Conservation (phyloP, 53 echinoderm and acorn worm genomes). For the Actinopyga echinites region DNA sequence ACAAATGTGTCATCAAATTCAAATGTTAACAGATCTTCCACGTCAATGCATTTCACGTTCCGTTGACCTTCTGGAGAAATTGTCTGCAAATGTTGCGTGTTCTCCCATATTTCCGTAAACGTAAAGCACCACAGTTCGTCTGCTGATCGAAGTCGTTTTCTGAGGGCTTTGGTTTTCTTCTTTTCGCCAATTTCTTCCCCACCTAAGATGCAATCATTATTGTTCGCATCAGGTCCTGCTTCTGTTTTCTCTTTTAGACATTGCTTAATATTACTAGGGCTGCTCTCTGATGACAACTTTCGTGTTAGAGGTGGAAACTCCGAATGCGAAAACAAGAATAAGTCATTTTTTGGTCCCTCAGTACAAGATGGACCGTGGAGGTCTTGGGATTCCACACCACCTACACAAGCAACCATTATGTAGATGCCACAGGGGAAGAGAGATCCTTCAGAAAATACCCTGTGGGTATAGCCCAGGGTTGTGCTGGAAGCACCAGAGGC, state of each 20-base stretch:
- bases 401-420: not conserved
- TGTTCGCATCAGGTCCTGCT: no score
- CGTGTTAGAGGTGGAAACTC: not conserved
- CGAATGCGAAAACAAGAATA: not conserved
- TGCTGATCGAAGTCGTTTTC: constrained; percentile 37
- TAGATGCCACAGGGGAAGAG: not conserved
- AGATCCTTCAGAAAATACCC: not conserved
- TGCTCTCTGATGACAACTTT: not conserved
- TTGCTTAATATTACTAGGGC: no score
- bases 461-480: not conserved
- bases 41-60: no score
- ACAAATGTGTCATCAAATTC: no score
- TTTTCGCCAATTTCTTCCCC: not conserved
- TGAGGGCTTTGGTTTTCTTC: not conserved
- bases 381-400: not conserved
- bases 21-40: no score
- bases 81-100: not conserved
- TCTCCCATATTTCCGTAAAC: constrained; percentile 1
- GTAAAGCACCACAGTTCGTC: constrained; percentile 43
- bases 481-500: no score
- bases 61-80: no score
- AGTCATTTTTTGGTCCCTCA: not conserved
- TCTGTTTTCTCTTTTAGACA: no score
- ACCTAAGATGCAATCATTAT: no score
- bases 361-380: not conserved